Evolutionary conservation across 1,140 invertebrate species (phyloP).

Genomic region (Cylas formicarius): DNA sequence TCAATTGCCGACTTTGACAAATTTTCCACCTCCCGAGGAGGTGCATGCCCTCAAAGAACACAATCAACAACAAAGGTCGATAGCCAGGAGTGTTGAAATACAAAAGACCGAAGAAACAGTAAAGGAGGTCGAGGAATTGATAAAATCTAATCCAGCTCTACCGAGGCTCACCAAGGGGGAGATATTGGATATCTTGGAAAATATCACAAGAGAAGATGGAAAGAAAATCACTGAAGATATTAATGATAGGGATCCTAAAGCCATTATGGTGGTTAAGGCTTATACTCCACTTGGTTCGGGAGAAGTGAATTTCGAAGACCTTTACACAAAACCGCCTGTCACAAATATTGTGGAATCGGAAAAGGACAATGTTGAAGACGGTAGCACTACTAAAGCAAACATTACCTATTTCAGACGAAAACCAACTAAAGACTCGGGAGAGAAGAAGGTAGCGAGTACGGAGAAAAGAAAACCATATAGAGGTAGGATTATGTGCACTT

Average conservation of each 20-base stretch:
- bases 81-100: not conserved
- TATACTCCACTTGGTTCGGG: constrained; percentile 37
- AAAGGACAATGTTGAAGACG: constrained; percentile 13
- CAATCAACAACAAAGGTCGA: not conserved
- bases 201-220: constrained; percentile 45
- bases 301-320: constrained; percentile 43
- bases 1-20: not conserved
- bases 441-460: constrained; percentile 4
- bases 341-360: constrained; percentile 42
- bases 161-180: constrained; percentile 48
- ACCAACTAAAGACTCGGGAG: constrained; percentile 8
- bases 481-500: constrained; percentile 6
- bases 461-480: constrained; percentile 15
- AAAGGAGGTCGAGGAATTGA: constrained; percentile 48
- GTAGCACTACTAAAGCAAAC: constrained; percentile 9
- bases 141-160: constrained; percentile 45
- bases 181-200: constrained; percentile 49
- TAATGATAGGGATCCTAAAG: constrained; percentile 34
- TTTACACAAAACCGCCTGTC: constrained; percentile 49
- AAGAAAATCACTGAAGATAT: constrained; percentile 8
- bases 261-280: constrained; percentile 51
- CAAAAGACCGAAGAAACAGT: constrained; percentile 46
- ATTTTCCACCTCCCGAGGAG: constrained; percentile 15
- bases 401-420: constrained; percentile 8
- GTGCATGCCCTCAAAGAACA: constrained; percentile 10